phyloP scores from a whole-genome alignment of 2,113 vertebrate species.

The Oncorhynchus masou region DNA sequence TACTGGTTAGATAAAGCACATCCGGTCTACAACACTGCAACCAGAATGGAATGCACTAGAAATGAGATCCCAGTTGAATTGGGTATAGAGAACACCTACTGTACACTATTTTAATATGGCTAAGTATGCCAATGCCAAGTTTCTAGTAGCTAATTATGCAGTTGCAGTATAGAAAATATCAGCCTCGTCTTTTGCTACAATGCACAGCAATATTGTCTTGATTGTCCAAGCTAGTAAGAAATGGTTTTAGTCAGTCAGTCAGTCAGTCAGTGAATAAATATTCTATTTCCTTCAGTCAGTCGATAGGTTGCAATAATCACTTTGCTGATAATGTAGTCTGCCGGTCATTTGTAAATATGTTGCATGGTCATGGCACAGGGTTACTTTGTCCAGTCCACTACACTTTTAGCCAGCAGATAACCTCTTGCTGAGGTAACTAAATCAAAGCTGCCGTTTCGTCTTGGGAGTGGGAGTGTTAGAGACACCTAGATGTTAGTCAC shows the following conservation, averaged over 20 bases:
- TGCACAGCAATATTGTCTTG: constrained; percentile 24
- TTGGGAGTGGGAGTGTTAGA: not conserved
- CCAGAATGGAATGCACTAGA: constrained; percentile 11
- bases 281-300: not conserved
- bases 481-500: not conserved
- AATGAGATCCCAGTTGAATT: not conserved
- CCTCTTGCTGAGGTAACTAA: not conserved
- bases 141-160: not conserved
- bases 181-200: constrained; percentile 5
- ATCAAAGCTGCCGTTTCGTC: not conserved
- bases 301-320: constrained; percentile 10
- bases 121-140: not conserved
- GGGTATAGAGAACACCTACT: not conserved
- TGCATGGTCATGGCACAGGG: constrained; percentile 20
- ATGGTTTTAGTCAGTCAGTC: not conserved
- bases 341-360: not conserved
- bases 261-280: constrained; percentile 1
- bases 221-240: constrained; percentile 54
- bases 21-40: not conserved
- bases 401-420: not conserved
- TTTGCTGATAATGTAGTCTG: not conserved
- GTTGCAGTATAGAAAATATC: constrained; percentile 14
- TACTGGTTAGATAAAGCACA: constrained; percentile 14
- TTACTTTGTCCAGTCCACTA: not conserved
- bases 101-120: no score